A percentile compares a stretch with the other conserved stretches of the same genome.
Conservation (phyloP, 2,113 vertebrate genomes). For the Crocuta crocuta region DNA sequence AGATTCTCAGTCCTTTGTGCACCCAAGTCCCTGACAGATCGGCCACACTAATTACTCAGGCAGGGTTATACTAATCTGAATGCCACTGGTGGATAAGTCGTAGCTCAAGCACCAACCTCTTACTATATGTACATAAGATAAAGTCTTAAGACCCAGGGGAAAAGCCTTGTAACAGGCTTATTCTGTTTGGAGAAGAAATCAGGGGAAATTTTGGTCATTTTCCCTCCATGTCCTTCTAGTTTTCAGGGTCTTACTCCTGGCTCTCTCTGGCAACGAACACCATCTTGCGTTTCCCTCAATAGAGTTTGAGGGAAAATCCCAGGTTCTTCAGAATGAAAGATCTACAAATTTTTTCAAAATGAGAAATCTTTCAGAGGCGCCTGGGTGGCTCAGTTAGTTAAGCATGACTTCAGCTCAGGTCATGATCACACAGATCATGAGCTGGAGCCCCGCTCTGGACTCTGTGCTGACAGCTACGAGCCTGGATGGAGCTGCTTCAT, state of each 20-base stretch:
- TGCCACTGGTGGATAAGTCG: background rate
- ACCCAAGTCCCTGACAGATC: background rate
- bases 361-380: background rate
- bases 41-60: background rate
- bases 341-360: background rate
- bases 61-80: background rate
- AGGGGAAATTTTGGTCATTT: background rate
- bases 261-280: background rate
- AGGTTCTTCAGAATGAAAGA: background rate
- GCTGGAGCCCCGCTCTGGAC: too few species aligned
- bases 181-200: background rate
- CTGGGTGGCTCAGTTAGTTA: too few species aligned
- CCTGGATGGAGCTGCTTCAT: too few species aligned
- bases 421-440: too few species aligned
- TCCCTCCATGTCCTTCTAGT: too few species aligned
- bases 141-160: background rate
- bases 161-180: background rate
- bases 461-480: too few species aligned
- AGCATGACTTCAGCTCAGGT: too few species aligned
- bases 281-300: background rate
- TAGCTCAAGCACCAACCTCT: background rate
- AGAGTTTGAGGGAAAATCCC: background rate
- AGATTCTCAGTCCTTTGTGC: background rate
- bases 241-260: background rate
- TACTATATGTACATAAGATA: background rate